Conservation (phyloP, 2,888 invertebrate genomes). For the Himalopsyche kuldschensis region DNA sequence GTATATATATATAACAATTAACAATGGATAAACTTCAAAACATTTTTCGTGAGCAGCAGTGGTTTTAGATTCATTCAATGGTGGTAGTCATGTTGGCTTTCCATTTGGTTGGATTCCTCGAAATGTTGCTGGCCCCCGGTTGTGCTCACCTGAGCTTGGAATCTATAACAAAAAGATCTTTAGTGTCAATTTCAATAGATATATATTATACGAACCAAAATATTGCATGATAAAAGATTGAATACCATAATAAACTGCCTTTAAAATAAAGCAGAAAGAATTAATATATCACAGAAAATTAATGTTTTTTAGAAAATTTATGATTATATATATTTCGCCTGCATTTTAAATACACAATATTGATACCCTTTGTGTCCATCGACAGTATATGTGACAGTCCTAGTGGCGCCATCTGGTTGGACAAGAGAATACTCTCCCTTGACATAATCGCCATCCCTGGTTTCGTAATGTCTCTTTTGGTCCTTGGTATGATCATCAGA, state of each 20-base stretch:
- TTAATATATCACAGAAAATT: too few species aligned
- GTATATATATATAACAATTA: not conserved
- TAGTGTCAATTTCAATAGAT: too few species aligned
- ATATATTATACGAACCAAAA: too few species aligned
- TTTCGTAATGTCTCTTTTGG: conserved; percentile 58
- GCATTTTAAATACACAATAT: too few species aligned
- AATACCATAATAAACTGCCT: too few species aligned
- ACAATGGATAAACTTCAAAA: not conserved
- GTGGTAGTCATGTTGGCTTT: conserved; percentile 17
- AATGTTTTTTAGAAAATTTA: too few species aligned
- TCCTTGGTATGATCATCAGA: conserved; percentile 62
- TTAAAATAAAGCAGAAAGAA: too few species aligned
- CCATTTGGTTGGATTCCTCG: conserved; percentile 24
- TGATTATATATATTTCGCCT: too few species aligned
- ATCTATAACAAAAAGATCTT: conserved; percentile 20
- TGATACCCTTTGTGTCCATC: conserved; percentile 58
- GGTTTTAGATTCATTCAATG: not conserved
- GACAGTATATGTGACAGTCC: conserved; percentile 60
- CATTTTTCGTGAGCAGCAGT: not conserved
- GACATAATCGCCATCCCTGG: conserved; percentile 60
- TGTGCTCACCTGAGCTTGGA: conserved; percentile 39
- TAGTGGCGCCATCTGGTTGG: conserved; percentile 59
- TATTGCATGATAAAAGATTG: too few species aligned
- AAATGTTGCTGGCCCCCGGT: conserved; percentile 29
- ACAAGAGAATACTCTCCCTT: conserved; percentile 60